Conservation (phyloP, 64 coral and sea anemone species). For the Stylophora pistillata region DNA sequence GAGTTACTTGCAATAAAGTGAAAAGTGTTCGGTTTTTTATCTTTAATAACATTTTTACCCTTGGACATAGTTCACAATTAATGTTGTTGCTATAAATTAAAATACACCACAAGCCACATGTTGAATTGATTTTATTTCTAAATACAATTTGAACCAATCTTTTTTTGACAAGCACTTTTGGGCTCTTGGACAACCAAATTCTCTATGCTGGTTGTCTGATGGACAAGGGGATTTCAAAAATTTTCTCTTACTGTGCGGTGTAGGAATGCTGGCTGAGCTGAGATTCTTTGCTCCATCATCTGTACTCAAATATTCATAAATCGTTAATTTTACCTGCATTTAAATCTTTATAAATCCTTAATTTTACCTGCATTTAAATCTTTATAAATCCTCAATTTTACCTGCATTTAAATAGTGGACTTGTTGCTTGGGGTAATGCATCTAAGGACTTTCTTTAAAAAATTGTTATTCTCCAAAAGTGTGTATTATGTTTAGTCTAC, state of each 20-base stretch:
- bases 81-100: constrained; percentile 24
- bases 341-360: too few species aligned
- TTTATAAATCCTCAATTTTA: too few species aligned
- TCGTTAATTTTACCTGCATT: too few species aligned
- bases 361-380: too few species aligned
- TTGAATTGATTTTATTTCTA: background rate
- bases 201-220: constrained; percentile 5
- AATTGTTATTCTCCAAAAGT: too few species aligned
- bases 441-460: too few species aligned
- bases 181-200: constrained; percentile 5
- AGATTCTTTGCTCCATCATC: too few species aligned
- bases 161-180: constrained; percentile 27
- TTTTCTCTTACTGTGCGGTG: constrained; percentile 14
- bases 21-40: background rate
- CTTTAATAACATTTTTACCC: constrained; percentile 8
- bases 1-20: background rate
- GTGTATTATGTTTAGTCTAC: too few species aligned
- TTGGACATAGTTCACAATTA: constrained; percentile 12
- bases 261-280: too few species aligned
- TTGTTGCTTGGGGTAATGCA: too few species aligned
- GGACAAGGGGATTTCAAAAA: constrained; percentile 26
- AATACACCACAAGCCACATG: background rate
- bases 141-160: background rate
- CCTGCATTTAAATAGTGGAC: too few species aligned
- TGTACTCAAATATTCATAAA: too few species aligned